Evolutionary conservation across 2,888 invertebrate genomes (phyloP), one percentile per base, ranked within the genome.

Genomic region (Ophion obscuratus): DNA sequence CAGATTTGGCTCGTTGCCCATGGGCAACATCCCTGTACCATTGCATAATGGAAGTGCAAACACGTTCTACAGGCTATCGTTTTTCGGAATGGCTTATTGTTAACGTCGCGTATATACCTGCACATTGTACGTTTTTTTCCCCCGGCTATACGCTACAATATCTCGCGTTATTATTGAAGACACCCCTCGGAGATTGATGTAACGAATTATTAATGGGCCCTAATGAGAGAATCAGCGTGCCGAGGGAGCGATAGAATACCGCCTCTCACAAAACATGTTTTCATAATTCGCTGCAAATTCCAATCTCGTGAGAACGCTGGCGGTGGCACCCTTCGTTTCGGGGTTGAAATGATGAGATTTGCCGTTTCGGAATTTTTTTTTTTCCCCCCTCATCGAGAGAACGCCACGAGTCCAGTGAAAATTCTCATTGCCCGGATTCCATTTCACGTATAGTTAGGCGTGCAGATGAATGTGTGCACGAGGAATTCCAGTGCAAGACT

Each of bases 131-230:
- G n/a, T n/a, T 36, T 61, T 31, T 71, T 57, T 59, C 44, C 27
- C 44, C 59, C 17, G 53, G 31, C 44, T 61, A 64, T 31, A 57
- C 17, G 44, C 68, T 44, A 78, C 61, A 64, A 64, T 64, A 57
- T 57, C 64, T 36, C 74, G n/a, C 31, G 9, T 78, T 70, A 70
- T 61, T 68, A 61, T 78, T 70, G 53, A 61, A 68, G n/a, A 70
- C 68, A 61, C 27, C 68, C 77, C 62, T 71, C 62, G 68, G 14
- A 79, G 68, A 80, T 83, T 83, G 80, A 64, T 81, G 59, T 66
- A 86, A 86, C 86, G 83, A 83, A 83, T 86, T 86, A 83, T 86
- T 86, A 83, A 86, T 86, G 44, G 80, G 40, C 53, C 62, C 86
- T 83, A 83, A 86, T 83, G 86, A 86, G 86, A 75, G 86, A 64